These are phyloP conservation scores for Trididemnum nubilum DNA, from an alignment of 23 tunicate species.

Conservation along the genomic window DNA sequence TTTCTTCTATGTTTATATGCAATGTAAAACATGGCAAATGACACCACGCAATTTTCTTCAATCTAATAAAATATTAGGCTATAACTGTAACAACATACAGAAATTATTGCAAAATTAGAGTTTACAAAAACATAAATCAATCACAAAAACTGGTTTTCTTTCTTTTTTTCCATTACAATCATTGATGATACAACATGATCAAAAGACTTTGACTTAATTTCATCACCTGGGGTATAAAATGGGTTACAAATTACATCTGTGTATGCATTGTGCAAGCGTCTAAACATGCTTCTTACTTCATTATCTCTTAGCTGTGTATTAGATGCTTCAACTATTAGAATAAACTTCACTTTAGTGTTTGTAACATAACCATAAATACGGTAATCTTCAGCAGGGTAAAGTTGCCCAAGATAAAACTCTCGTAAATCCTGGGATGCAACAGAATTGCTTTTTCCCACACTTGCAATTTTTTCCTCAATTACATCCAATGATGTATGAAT, in stretches of 20 bases:
- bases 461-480: slow-evolving; percentile 80
- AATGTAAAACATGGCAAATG: no score
- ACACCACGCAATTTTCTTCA: no score
- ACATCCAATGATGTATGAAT: slow-evolving; percentile 96
- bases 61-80: no score
- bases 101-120: no score
- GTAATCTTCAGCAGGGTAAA: slow-evolving; percentile 94
- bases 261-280: slow-evolving; percentile 84
- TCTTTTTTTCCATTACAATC: slow-evolving; percentile 47
- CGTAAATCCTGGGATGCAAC: slow-evolving; percentile 52
- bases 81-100: no score
- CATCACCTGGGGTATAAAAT: slow-evolving; percentile 79
- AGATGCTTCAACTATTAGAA: slow-evolving; percentile 86
- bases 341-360: slow-evolving; percentile 91
- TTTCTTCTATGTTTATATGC: no score
- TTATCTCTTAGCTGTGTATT: slow-evolving; percentile 80
- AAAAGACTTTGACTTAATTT: slow-evolving; percentile 66
- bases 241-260: slow-evolving; percentile 92
- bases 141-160: slow-evolving; percentile 44
- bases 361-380: slow-evolving; percentile 89
- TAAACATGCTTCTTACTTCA: slow-evolving; percentile 85
- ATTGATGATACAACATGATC: slow-evolving; percentile 63
- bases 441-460: slow-evolving; percentile 48
- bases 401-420: slow-evolving; percentile 89
- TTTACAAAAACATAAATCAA: no score